Percentiles rank a stretch among this genome's conserved stretches.
These are phyloP conservation scores for Xiphophorus birchmanni DNA, from an alignment of 2,797 vertebrate genomes.

Conservation along the genomic window DNA sequence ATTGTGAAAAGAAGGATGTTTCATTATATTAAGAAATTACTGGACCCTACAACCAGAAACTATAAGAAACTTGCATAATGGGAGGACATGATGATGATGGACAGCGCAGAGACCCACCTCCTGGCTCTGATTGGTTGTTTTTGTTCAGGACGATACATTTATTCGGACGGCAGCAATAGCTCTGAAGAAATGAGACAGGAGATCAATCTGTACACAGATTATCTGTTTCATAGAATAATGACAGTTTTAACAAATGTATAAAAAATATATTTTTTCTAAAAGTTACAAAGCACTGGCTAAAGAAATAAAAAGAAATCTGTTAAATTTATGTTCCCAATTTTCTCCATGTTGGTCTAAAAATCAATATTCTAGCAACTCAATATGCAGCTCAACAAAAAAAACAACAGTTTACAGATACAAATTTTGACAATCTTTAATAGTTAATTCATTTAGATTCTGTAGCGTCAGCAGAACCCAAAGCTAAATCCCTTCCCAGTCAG, in stretches of 20 bases:
- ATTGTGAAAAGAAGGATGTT: background rate
- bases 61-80: no score
- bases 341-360: background rate
- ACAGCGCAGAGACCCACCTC: no score
- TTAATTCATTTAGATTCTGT: background rate
- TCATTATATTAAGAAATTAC: background rate
- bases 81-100: no score
- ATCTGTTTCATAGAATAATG: no score
- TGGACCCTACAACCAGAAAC: background rate
- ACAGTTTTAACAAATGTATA: no score
- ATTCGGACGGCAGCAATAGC: no score
- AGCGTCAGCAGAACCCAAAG: background rate
- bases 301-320: background rate
- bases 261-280: no score
- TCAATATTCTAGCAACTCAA: background rate
- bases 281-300: no score
- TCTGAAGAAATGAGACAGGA: no score
- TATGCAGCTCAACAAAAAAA: background rate
- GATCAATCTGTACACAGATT: no score
- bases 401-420: background rate
- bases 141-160: no score
- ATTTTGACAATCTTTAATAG: background rate
- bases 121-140: no score
- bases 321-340: background rate
- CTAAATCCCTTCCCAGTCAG: background rate